Evolutionary conservation across 2,113 vertebrate species (phyloP).

Genomic region (Ahaetulla prasina): DNA sequence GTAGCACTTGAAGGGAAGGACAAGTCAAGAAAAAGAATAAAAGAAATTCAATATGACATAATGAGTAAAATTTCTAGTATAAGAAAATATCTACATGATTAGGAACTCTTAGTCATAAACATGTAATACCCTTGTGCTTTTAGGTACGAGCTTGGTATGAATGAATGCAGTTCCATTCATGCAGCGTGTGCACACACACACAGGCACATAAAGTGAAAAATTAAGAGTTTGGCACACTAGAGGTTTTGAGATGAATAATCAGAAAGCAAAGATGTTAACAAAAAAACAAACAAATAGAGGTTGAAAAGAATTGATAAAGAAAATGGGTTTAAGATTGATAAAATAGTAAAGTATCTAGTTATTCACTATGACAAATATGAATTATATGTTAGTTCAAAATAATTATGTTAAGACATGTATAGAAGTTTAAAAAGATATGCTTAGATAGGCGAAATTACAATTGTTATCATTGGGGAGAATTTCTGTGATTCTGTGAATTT

Average conservation of each 20-base stretch:
- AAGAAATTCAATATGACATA: neutral
- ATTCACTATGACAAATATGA: neutral
- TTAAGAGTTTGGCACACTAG: neutral
- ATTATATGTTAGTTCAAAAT: neutral
- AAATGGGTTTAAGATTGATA: neutral
- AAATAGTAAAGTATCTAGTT: neutral
- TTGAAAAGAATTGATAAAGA: neutral
- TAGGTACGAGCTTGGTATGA: neutral
- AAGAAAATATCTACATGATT: neutral
- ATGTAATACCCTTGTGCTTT: neutral
- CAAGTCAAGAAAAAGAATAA: neutral
- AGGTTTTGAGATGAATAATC: neutral
- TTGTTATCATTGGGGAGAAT: neutral
- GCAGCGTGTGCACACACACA: neutral
- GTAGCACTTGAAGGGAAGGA: neutral
- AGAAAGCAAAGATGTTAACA: neutral
- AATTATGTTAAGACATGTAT: neutral
- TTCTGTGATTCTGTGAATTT: neutral
- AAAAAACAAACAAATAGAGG: neutral
- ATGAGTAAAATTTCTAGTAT: neutral
- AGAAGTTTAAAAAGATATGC: neutral
- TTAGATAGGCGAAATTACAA: neutral
- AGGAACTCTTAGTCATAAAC: neutral
- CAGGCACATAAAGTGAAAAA: neutral
- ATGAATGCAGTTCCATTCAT: neutral